Base-by-base conservation (phyloP, 2,888 invertebrate species). In the Loripinus fragilis region DNA sequence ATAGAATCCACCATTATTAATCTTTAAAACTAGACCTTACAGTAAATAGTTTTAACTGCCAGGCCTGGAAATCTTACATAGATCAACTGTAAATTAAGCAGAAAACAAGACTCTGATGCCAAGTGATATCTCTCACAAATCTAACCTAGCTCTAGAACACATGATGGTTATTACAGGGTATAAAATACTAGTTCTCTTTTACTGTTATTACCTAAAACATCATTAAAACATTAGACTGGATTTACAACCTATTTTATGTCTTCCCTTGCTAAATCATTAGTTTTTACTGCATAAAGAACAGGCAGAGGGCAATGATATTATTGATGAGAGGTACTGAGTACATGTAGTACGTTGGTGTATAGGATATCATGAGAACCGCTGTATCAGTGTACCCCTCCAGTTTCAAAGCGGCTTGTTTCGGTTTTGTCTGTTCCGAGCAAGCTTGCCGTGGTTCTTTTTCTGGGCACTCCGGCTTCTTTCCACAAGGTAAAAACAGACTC, bases 101-200 rank as follows among this genome's bases (percentile, higher is more conserved):
- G 60, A 60, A 60, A 60, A 60, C 60, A 30, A 33, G 33, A 60
- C 33, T 60, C 60, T 33, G 60, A 33, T 60, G 60, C 60, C 60
- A 60, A 60, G 60, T 60, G 60, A 60, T 33, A 60, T 60, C 60
- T 60, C 17, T 17, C 30, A 60, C 23, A 60, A 33, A 60, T 60
- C 60, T 60, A 17, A 33, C 23, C 60, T 20, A 8, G 60, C 33
- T 20, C 12, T 20, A 7, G 20, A 60, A 33, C 60, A 33, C 33
- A 60, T 60, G 60, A 30, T 20, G 60, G 33, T 60, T 33, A 60
- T 60, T 60, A 33, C 33, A 28, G 7, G 15, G 5, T 60, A 60
- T 33, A 60, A 15, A 33, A 60, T 60, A 33, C 33, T 60, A 60
- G 30, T 30, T 10, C 33, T 60, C 10, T 60, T 60, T 60, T 60